Percentiles rank a stretch among this genome's conserved stretches.
Evolutionary conservation across 2,113 vertebrate genomes (phyloP).

Genomic region (Rhadina sibilatrix): DNA sequence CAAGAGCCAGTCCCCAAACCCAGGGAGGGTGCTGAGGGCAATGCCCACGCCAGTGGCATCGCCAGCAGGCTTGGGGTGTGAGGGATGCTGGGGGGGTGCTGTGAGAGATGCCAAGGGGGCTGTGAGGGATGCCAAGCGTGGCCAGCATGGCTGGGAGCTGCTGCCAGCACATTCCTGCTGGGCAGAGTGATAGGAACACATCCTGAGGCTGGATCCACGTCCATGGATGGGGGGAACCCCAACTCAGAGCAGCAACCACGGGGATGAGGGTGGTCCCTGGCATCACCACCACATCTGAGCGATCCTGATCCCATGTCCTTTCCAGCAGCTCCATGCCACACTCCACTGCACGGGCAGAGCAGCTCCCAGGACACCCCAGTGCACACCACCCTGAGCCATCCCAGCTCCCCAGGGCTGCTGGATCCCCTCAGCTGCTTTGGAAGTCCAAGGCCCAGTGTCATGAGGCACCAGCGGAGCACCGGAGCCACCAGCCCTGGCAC

Average conservation of each 20-base stretch:
- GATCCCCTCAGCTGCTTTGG: accelerated
- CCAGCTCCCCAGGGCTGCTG: background rate
- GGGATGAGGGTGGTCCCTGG: background rate
- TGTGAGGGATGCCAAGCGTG: background rate
- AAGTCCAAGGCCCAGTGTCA: background rate
- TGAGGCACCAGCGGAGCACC: background rate
- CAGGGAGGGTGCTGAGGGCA: background rate
- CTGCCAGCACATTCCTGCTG: background rate
- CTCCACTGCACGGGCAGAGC: accelerated
- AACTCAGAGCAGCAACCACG: background rate
- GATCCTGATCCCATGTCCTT: accelerated
- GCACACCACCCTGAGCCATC: background rate
- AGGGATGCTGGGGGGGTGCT: background rate
- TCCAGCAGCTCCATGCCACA: background rate
- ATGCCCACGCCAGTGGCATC: background rate
- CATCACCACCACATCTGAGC: accelerated
- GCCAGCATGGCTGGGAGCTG: background rate
- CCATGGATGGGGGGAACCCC: background rate
- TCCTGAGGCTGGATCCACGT: background rate
- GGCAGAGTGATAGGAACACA: accelerated
- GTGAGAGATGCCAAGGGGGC: background rate
- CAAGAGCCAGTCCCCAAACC: background rate
- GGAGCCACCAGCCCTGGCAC: background rate
- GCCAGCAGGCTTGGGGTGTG: accelerated
- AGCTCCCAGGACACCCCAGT: background rate